Evolutionary conservation across 2,797 vertebrate species (phyloP).

Genomic region (Lagocephalus sceleratus): DNA sequence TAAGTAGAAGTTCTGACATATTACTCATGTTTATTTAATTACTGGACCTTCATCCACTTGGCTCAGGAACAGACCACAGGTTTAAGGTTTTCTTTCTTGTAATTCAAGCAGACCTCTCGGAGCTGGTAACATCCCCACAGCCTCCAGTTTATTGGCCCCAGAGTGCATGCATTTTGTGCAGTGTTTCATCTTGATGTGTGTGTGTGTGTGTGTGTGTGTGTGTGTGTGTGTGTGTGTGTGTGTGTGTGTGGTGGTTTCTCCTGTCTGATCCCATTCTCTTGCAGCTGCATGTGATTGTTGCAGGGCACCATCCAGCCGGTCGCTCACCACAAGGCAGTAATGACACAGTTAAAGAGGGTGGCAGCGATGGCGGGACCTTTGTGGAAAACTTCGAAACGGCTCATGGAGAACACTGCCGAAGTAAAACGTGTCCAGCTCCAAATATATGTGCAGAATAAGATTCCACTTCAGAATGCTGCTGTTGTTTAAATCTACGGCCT

Average conservation of each 20-base stretch:
- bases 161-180: slow-evolving; percentile 1
- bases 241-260: slow-evolving; percentile 43
- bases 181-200: slow-evolving; percentile 27
- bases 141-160: background rate
- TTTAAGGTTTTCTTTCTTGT: no score
- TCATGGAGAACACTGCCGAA: slow-evolving; percentile 22
- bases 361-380: slow-evolving; percentile 38
- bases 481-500: slow-evolving; percentile 33
- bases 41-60: no score
- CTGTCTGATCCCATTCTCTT: slow-evolving; percentile 53
- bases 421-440: slow-evolving; percentile 22
- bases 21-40: no score
- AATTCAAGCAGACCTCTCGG: no score
- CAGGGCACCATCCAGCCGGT: slow-evolving; percentile 51
- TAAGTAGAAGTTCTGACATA: no score
- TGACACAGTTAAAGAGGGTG: slow-evolving; percentile 62
- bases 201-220: slow-evolving; percentile 8
- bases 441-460: slow-evolving; percentile 20
- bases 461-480: slow-evolving; percentile 21
- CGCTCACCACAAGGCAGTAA: slow-evolving; percentile 59
- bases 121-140: no score
- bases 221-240: slow-evolving; percentile 8
- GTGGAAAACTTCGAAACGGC: slow-evolving; percentile 44
- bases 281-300: slow-evolving; percentile 76
- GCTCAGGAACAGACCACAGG: no score